Conservation (phyloP, 2,888 invertebrate genomes). For the Gymnoscelis rufifasciata region DNA sequence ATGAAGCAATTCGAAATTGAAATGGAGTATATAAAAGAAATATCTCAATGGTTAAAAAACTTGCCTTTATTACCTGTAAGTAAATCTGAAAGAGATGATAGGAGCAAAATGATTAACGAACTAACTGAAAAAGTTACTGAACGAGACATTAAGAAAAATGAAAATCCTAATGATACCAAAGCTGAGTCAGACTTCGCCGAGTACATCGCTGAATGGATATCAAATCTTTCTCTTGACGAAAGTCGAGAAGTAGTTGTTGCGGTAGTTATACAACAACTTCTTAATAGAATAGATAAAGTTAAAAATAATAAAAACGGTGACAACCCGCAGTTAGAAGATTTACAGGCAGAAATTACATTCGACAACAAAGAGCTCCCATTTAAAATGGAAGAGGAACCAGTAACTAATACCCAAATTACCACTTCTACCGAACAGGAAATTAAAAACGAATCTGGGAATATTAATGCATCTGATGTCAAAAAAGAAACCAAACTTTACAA, state of each 20-base stretch:
- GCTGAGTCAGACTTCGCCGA: slow-evolving; percentile 34
- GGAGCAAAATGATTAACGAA: slow-evolving; percentile 41
- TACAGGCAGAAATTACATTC: too few relatives aligned
- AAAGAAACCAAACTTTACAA: slow-evolving; percentile 5
- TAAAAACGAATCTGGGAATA: neutral
- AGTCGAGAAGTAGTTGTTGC: slow-evolving; percentile 35
- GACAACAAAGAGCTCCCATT: too few relatives aligned
- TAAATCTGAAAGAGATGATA: slow-evolving; percentile 28
- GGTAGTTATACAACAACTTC: slow-evolving; percentile 43
- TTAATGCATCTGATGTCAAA: neutral
- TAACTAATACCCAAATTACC: neutral
- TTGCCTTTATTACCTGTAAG: slow-evolving; percentile 42
- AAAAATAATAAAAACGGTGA: neutral
- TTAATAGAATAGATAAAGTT: slow-evolving; percentile 42
- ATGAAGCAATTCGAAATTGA: slow-evolving; percentile 39
- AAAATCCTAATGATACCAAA: slow-evolving; percentile 25
- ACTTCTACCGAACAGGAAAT: too few relatives aligned
- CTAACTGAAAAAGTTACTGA: slow-evolving; percentile 45
- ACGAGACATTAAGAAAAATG: slow-evolving; percentile 25
- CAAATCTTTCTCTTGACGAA: slow-evolving; percentile 41
- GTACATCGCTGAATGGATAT: slow-evolving; percentile 46
- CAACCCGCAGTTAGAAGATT: neutral
- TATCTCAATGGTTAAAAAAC: slow-evolving; percentile 54
- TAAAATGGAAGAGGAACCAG: neutral
- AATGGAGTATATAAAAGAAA: slow-evolving; percentile 48